Evolutionary conservation across 2,113 vertebrate genomes (phyloP).

Genomic region (Catagonus wagneri): DNA sequence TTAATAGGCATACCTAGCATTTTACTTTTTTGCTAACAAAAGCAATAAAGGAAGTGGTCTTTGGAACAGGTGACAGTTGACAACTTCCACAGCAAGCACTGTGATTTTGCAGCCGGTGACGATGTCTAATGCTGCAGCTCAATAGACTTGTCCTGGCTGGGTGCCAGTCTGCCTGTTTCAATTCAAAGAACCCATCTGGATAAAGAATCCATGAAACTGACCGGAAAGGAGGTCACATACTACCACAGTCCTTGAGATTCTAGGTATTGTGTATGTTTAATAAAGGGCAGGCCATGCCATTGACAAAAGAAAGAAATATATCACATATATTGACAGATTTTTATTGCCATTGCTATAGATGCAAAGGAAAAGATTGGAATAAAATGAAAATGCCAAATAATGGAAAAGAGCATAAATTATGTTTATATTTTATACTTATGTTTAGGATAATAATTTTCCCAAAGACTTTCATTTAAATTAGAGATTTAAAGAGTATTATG

Average conservation of each 20-base stretch:
- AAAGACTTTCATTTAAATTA: conserved; percentile 33
- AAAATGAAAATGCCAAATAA: neutral
- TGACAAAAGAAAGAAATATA: conserved; percentile 26
- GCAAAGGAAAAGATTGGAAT: neutral
- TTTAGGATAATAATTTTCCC: neutral
- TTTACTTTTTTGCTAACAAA: conserved; percentile 39
- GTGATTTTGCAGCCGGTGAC: conserved; percentile 40
- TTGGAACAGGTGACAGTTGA: conserved; percentile 52
- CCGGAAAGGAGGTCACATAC: conserved; percentile 63
- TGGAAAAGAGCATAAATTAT: neutral
- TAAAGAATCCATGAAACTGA: conserved; percentile 35
- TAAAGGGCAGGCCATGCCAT: conserved; percentile 43
- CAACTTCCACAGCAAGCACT: conserved; percentile 55
- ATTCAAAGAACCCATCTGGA: conserved; percentile 60
- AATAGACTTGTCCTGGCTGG: conserved; percentile 15
- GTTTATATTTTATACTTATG: neutral
- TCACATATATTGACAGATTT: neutral
- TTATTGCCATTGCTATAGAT: neutral
- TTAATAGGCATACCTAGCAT: conserved; percentile 8
- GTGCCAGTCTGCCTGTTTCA: conserved; percentile 50
- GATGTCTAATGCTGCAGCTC: conserved; percentile 5
- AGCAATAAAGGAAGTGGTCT: conserved; percentile 37
- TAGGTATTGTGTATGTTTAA: conserved; percentile 43
- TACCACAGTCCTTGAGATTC: conserved; percentile 26
- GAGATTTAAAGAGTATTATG: neutral